Base-by-base conservation (phyloP, 2,113 vertebrate species). In the Cephalopterus ornatus region DNA sequence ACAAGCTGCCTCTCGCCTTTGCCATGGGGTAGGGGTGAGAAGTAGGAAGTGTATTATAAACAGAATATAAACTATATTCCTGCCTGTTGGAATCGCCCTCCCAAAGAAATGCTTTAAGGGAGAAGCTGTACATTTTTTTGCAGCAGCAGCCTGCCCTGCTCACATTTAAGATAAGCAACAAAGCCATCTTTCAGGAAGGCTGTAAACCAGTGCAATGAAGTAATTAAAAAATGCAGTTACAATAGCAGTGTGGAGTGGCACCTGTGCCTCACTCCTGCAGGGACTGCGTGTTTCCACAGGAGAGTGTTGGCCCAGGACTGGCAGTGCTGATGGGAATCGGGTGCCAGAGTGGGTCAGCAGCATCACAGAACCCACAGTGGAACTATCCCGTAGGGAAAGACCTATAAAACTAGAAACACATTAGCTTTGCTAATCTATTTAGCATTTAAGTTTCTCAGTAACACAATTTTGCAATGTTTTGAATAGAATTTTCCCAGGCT, bases 311-410 rank as follows among this genome's bases (percentile, higher is more conserved):
- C 22, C 33, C 62, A 4, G 44, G 15, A 6, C 30, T 20, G 18
- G 4, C 0, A 0, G 20, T 55, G 27, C 30, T 0, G 0, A 14
- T 16, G 33, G 44, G 56, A 63, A 44, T 21, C 0, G 3, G 41
- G 12, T 37, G 53, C 62, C 14, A 10, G 35, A 9, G 22, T 2
- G 11, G 37, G 30, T 22, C 55, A 77, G 80, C 68, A 88, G 47
- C 46, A 14, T 17, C 72, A 6, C 37, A 63, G 42, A 30, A 14
- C 3, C 56, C 65, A 33, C 35, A 20, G 24, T 1, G 24, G 63
- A 55, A 32, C 13, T 15, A 8, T n/a, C 35, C 42, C 41, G 6
- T 6, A 28, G 12, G 16, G 13, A 67, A 71, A 32, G 28, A 12
- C 8, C 32, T 42, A 11, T 28, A 37, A 41, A 84, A 53, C 9